phyloP scores from a whole-genome alignment of 2,113 vertebrate genomes.

The Ploceus nigricollis region DNA sequence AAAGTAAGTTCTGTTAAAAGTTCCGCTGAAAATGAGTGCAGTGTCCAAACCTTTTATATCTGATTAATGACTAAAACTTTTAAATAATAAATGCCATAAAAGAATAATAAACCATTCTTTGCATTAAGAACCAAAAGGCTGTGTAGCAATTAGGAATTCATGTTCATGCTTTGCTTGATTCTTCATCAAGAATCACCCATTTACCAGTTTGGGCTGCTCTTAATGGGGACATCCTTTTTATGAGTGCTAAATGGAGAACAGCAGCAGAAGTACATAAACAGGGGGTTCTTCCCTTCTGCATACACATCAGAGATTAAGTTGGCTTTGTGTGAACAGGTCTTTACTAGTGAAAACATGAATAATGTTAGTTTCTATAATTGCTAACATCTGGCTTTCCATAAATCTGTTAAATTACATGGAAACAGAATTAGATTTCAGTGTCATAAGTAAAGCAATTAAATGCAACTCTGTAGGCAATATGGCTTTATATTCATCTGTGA shows the following conservation, averaged over 20 bases:
- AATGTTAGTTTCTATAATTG: conserved; percentile 76
- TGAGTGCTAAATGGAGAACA: conserved; percentile 46
- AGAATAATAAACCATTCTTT: conserved; percentile 33
- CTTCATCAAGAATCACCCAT: conserved; percentile 8
- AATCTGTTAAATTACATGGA: conserved; percentile 79
- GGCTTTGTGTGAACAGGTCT: conserved; percentile 76
- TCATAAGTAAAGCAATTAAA: conserved; percentile 76
- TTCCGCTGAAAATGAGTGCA: neutral
- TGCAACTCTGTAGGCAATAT: conserved; percentile 64
- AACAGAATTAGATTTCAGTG: conserved; percentile 73
- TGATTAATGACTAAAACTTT: conserved; percentile 21
- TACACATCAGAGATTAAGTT: conserved; percentile 64
- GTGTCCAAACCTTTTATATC: conserved; percentile 20
- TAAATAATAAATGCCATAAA: conserved; percentile 54
- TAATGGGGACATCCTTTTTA: conserved; percentile 40
- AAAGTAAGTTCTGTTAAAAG: conserved; percentile 53
- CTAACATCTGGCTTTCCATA: conserved; percentile 81
- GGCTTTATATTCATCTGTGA: conserved; percentile 59
- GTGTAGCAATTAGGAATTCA: conserved; percentile 24
- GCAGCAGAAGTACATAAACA: conserved; percentile 44
- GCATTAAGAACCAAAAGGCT: neutral
- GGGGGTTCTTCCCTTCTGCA: conserved; percentile 54
- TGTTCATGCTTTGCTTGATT: neutral
- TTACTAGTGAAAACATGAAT: conserved; percentile 72
- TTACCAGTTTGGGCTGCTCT: conserved; percentile 17